Evolutionary conservation across 2,888 invertebrate species (phyloP).

Genomic region (Agrilus cyanescens): DNA sequence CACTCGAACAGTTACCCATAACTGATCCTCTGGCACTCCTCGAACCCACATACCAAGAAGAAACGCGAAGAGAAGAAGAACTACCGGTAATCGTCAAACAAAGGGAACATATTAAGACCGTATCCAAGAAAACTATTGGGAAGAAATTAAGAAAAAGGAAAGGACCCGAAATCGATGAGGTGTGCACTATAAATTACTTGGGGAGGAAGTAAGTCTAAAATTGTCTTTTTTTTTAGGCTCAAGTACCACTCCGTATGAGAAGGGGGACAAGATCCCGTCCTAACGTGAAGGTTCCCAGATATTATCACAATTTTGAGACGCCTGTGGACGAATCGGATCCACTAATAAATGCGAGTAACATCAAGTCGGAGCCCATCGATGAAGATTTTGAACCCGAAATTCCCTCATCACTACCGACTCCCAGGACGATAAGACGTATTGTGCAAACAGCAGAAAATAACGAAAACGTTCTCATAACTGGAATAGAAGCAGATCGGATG

Average conservation of each 20-base stretch:
- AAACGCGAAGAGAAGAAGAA: constrained; percentile 15
- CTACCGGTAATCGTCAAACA: constrained; percentile 7
- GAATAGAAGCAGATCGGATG: too few species aligned
- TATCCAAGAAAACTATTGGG: constrained; percentile 11
- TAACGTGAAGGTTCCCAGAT: constrained; percentile 32
- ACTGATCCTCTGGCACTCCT: constrained; percentile 26
- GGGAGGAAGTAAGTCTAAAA: neutral
- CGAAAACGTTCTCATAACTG: too few species aligned
- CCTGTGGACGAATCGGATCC: constrained; percentile 6
- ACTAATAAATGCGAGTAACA: constrained; percentile 21
- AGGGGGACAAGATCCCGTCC: constrained; percentile 34
- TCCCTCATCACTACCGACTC: too few species aligned
- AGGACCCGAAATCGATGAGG: constrained; percentile 17
- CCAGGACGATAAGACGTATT: too few species aligned
- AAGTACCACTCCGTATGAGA: constrained; percentile 26
- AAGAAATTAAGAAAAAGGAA: constrained; percentile 20
- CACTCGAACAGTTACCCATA: constrained; percentile 7
- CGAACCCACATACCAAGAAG: constrained; percentile 29
- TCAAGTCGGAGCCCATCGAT: constrained; percentile 32
- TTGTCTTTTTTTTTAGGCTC: constrained; percentile 23
- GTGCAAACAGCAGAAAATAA: too few species aligned
- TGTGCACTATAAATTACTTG: constrained; percentile 7
- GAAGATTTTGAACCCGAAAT: neutral
- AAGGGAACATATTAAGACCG: neutral
- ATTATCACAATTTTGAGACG: constrained; percentile 26